Evolutionary conservation across 2,113 vertebrate genomes (phyloP), one percentile per base, ranked within the genome.

Genomic region (Thymallus thymallus): DNA sequence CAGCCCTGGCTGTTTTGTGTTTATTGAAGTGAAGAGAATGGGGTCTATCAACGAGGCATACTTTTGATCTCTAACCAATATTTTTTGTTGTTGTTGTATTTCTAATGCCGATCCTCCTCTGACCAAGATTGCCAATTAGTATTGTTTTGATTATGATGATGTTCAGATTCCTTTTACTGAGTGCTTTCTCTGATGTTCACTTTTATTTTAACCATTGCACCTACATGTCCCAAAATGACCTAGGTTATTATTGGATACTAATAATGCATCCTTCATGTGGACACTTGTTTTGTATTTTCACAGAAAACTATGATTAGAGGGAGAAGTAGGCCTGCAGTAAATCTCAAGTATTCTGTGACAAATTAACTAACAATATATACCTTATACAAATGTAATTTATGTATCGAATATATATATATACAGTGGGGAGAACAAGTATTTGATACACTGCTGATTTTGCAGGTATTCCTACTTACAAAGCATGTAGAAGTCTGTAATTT

Each of bases 21-120:
- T 24, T 46, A 62, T 16, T 65, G 16, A 61, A 46, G 67, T 10
- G 18, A 30, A 9, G 24, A 18, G 58, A 61, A 30, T 29, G 35
- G 14, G 23, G n/a, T 68, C 30, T 46, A 14, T 46, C 66, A n/a
- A 63, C 5, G 56, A 65, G 45, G 1, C 55, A 72, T 51, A 77
- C 75, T 64, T 74, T 68, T 82, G 76, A 85, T 76, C 72, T 74
- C 29, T 68, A 77, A 74, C 41, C 41, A 72, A 73, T 69, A 41
- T 55, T 16, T 69, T 71, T 72, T n/a, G n/a, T 71, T 67, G 74
- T 70, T 55, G 16, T 32, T 68, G n/a, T 20, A 13, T 51, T 51
- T 51, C 13, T n/a, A 70, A 23, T 60, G 56, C 6, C 5, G 16
- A 60, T 60, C 56, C 22, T 60, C 6, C 20, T 68, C 46, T 77